Conservation (phyloP, 1,140 invertebrate genomes). For the Nymphalis io region DNA sequence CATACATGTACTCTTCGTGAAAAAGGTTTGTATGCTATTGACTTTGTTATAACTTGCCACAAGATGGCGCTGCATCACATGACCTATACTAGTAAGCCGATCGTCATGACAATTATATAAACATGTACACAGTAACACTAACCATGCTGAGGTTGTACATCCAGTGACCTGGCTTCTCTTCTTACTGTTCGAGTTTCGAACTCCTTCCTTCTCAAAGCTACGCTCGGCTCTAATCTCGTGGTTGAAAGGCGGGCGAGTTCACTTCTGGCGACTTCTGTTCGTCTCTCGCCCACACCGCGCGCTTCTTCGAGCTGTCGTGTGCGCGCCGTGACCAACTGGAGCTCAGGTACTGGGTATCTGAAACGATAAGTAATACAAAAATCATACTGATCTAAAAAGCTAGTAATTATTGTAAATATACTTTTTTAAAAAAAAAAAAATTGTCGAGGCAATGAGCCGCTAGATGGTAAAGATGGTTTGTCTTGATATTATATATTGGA, state of each 20-base stretch:
- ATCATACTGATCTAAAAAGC: background rate
- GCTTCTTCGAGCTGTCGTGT: constrained; percentile 88
- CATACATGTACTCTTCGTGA: no score
- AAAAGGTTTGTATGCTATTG: no score
- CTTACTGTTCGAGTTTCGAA: constrained; percentile 83
- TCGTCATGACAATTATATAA: no score
- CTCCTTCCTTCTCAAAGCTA: constrained; percentile 86
- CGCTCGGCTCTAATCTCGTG: constrained; percentile 87
- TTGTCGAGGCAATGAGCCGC: no score
- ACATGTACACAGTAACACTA: background rate
- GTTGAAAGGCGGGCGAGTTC: constrained; percentile 86
- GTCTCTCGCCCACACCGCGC: constrained; percentile 78
- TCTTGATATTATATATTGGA: no score
- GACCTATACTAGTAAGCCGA: no score
- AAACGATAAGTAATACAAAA: background rate
- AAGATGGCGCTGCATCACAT: no score
- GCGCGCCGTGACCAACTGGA: constrained; percentile 86
- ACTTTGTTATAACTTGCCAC: no score
- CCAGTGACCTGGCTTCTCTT: constrained; percentile 71
- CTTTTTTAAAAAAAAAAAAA: no score
- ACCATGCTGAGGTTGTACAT: constrained; percentile 76
- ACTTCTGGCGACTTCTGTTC: constrained; percentile 86
- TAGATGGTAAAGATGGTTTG: no score
- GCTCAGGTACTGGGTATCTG: constrained; percentile 81
- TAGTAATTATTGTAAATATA: background rate